phyloP scores from a whole-genome alignment of 2,797 vertebrate genomes.

The Geotrypetes seraphini region DNA sequence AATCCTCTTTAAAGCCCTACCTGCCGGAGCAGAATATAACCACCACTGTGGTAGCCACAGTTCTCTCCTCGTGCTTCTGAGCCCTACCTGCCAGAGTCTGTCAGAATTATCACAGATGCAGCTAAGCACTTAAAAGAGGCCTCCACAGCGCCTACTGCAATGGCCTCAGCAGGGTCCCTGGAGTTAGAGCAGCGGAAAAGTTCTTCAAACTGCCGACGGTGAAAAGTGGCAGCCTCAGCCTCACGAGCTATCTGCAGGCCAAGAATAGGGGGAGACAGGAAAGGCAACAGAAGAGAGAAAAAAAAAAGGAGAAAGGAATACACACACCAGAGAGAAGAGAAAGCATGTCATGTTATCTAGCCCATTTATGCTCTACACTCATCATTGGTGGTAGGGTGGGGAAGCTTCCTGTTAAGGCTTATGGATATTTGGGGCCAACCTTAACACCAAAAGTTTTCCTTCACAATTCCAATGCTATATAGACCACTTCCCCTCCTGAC shows the following conservation, averaged over 20 bases:
- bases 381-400: too few species aligned
- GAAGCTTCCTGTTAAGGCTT: too few species aligned
- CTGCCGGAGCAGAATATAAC: background rate
- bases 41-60: too few species aligned
- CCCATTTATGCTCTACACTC: too few species aligned
- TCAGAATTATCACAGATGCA: constrained; percentile 89
- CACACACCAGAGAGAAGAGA: constrained; percentile 1
- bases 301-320: constrained; percentile 3
- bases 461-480: too few species aligned
- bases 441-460: too few species aligned
- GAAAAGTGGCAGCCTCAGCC: constrained; percentile 67
- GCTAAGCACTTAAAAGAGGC: constrained; percentile 96
- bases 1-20: too few species aligned
- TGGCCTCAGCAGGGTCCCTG: constrained; percentile 83
- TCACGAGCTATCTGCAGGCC: constrained; percentile 68
- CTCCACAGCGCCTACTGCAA: constrained; percentile 90
- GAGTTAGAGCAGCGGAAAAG: constrained; percentile 65
- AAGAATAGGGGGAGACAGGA: constrained; percentile 20
- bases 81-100: constrained; percentile 96
- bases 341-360: too few species aligned
- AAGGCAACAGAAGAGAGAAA: constrained; percentile 13
- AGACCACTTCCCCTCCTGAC: too few species aligned
- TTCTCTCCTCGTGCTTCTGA: too few species aligned
- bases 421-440: too few species aligned
- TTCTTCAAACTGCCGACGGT: constrained; percentile 68